Evolutionary conservation across 2,888 invertebrate species (phyloP).

Genomic region (Rhopalosiphum nymphaeae): DNA sequence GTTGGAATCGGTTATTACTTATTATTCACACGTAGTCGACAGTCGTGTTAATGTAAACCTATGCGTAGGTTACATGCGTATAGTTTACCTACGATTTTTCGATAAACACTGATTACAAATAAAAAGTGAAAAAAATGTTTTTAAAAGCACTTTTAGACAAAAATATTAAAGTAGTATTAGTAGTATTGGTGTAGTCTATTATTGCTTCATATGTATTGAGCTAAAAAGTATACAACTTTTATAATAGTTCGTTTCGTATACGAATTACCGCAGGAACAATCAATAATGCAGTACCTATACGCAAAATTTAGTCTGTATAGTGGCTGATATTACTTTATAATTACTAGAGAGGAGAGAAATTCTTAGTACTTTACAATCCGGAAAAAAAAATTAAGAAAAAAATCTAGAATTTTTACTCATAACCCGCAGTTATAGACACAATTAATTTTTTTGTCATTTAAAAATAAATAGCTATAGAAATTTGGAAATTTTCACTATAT

Average conservation of each 20-base stretch:
- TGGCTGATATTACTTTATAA: not conserved
- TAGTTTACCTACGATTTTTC: not conserved
- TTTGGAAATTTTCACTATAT: too few species aligned
- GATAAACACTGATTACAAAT: slow-evolving; percentile 5
- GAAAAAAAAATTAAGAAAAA: not conserved
- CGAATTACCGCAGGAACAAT: not conserved
- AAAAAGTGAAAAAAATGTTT: not conserved
- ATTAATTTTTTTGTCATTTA: too few species aligned
- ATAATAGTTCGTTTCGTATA: not conserved
- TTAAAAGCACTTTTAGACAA: not conserved
- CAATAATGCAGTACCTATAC: not conserved
- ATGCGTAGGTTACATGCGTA: not conserved
- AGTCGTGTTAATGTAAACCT: not conserved
- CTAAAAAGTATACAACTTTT: not conserved
- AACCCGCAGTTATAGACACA: not conserved
- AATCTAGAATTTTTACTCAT: not conserved
- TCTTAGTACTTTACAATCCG: not conserved
- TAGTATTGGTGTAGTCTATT: not conserved
- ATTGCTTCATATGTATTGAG: not conserved
- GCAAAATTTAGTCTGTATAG: not conserved
- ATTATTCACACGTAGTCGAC: slow-evolving; percentile 10
- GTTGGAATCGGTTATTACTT: slow-evolving; percentile 25
- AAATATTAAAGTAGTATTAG: not conserved
- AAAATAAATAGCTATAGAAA: too few species aligned
- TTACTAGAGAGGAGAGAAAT: not conserved